Percentiles rank a stretch among this genome's conserved stretches.
These are phyloP conservation scores for Heliothis peltigera DNA, from an alignment of 2,888 invertebrate genomes.

Conservation along the genomic window DNA sequence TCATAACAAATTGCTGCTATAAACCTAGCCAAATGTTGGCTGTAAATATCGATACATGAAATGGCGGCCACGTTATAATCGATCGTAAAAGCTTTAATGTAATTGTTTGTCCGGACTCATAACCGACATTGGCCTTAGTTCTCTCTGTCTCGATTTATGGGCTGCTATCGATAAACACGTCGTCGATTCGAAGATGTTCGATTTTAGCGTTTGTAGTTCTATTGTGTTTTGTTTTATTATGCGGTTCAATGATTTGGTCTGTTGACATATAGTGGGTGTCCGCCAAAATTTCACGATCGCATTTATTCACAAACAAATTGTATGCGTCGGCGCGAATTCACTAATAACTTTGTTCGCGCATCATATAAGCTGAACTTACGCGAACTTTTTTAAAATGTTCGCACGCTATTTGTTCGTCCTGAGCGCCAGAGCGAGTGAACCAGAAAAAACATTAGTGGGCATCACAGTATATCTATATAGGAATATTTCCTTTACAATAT, in stretches of 20 bases:
- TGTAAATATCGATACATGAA: conserved; percentile 58
- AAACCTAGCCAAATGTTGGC: conserved; percentile 57
- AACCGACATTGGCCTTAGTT: conserved; percentile 49
- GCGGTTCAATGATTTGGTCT: conserved; percentile 7
- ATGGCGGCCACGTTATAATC: conserved; percentile 56
- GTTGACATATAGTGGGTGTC: no score
- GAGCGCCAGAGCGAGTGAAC: no score
- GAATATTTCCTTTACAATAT: no score
- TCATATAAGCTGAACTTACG: no score
- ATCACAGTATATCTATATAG: no score
- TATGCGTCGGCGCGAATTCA: no score
- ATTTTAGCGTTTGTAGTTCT: conserved; percentile 23
- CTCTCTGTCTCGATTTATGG: conserved; percentile 41
- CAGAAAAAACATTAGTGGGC: no score
- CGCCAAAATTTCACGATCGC: no score
- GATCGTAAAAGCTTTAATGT: conserved; percentile 58
- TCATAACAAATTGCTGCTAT: conserved; percentile 61
- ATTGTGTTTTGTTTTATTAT: conserved; percentile 40
- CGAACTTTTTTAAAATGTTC: no score
- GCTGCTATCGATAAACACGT: conserved; percentile 41
- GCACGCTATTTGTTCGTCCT: no score
- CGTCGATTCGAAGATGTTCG: conserved; percentile 31
- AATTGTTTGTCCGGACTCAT: conserved; percentile 55
- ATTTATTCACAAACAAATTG: no score
- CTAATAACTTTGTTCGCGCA: no score